Conservation (phyloP, 2,797 vertebrate species). For the Numenius phaeopus region DNA sequence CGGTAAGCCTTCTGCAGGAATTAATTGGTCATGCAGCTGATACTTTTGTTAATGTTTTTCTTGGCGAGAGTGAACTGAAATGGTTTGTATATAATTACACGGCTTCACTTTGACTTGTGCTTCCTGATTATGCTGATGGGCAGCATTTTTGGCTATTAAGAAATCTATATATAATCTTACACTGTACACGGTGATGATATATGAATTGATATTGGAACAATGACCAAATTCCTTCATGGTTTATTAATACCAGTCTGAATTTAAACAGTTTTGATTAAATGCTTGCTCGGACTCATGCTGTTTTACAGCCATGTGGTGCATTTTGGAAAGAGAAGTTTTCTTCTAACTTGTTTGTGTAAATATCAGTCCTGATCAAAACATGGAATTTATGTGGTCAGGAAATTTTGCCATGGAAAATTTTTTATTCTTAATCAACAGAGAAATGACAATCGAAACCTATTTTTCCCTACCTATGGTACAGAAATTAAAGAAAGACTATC, state of each 20-base stretch:
- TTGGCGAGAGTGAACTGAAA: not conserved
- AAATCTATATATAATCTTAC: not conserved
- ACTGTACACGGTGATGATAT: not conserved
- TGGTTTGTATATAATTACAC: not conserved
- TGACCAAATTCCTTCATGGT: slow-evolving; percentile 26
- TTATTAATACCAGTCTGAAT: slow-evolving; percentile 18
- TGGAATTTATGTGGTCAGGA: not conserved
- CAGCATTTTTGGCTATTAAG: slow-evolving; percentile 19
- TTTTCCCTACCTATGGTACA: not conserved
- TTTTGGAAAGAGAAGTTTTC: slow-evolving; percentile 6
- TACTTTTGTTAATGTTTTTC: not conserved
- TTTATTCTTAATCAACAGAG: not conserved
- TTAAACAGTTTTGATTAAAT: slow-evolving; percentile 42
- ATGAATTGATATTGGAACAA: slow-evolving; percentile 45
- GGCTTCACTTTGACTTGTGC: not conserved
- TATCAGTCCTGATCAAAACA: not conserved
- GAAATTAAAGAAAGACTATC: fast-evolving
- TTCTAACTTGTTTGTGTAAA: not conserved
- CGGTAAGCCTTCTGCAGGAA: not conserved
- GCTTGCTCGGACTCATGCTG: fast-evolving
- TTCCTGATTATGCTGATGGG: not conserved
- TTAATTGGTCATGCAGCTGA: not conserved
- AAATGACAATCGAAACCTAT: not conserved
- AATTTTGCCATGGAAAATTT: not conserved
- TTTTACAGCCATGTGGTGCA: not conserved